Base-by-base conservation (phyloP, 2,797 vertebrate genomes). In the Pangasius larnaudii region DNA sequence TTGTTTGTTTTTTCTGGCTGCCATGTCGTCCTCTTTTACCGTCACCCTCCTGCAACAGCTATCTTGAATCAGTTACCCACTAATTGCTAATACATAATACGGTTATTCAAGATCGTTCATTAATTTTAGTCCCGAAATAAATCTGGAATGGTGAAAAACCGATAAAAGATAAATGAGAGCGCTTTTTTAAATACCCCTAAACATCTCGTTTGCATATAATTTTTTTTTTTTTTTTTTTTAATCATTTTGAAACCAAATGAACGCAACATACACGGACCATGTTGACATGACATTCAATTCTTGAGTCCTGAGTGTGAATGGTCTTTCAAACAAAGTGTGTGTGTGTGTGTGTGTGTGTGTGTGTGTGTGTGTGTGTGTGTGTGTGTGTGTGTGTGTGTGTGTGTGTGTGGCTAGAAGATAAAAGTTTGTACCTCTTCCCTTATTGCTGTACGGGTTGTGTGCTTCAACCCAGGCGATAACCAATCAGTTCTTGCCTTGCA, bases 401-500 rank as follows among this genome's bases (percentile, higher is more conserved):
- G 49, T 51, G 42, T 75, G 42, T 51, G 36, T 86, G 42, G 19
- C 33, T 84, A 36, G 22, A 59, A 87, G 53, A 5, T 30, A 30
- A 63, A 82, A 42, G 85, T 19, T 67, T 19, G 58, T 63, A 82
- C 58, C 58, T 82, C 90, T 93, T 95, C 92, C 94, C 80, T 91
- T 94, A 95, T 95, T 93, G 94, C 93, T 93, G 46, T 82, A 63
- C 14, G 59, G 80, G 80, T 82, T 63, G 39, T 46, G 27, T 91
- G 88, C 90, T 87, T 93, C 92, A 86, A 93, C 94, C 94, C 93
- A 90, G 93, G 94, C 90, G 94, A 95, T 95, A 94, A 94, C 95
- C 95, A 96, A 96, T 96, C 96, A 96, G 96, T 96, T 96, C 95
- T 96, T 95, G 93, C 95, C 92, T 95, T 96, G 95, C 95, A 96